These are phyloP conservation scores for Nibea coibor DNA, from an alignment of 2,113 vertebrate species.

Conservation along the genomic window DNA sequence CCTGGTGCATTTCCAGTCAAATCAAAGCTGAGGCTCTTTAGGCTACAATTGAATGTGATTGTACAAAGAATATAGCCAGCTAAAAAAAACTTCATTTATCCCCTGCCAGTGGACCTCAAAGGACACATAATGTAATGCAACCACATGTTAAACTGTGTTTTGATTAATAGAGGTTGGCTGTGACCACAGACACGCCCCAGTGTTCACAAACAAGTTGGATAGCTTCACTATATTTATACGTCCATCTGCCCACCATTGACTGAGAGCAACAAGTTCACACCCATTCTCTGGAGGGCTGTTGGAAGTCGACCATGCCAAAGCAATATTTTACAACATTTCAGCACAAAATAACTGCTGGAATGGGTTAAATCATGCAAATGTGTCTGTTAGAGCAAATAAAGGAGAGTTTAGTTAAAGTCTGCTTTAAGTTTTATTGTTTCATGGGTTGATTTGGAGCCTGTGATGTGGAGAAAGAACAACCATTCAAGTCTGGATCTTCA, in stretches of 20 bases:
- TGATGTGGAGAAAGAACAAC: constrained; percentile 2
- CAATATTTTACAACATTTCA: constrained; percentile 5
- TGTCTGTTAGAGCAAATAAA: background rate
- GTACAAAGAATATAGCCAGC: background rate
- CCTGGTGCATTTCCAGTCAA: background rate
- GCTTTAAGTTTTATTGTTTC: background rate
- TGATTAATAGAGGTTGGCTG: constrained; percentile 36
- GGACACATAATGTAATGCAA: constrained; percentile 8
- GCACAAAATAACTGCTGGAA: background rate
- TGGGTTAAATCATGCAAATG: background rate
- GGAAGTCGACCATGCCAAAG: background rate
- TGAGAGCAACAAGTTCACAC: constrained; percentile 42
- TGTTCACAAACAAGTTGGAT: constrained; percentile 47
- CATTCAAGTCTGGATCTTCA: background rate
- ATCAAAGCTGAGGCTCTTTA: background rate
- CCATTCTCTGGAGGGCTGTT: constrained; percentile 35
- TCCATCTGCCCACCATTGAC: constrained; percentile 18
- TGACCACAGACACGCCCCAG: constrained; percentile 48
- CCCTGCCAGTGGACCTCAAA: constrained; percentile 23
- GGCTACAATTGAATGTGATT: background rate
- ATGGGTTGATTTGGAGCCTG: background rate
- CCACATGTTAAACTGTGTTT: constrained; percentile 40
- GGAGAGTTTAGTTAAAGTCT: background rate
- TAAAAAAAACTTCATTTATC: constrained; percentile 7
- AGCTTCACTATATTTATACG: constrained; percentile 26